Conservation (phyloP, 2,888 invertebrate species). For the Chirona hameri region DNA sequence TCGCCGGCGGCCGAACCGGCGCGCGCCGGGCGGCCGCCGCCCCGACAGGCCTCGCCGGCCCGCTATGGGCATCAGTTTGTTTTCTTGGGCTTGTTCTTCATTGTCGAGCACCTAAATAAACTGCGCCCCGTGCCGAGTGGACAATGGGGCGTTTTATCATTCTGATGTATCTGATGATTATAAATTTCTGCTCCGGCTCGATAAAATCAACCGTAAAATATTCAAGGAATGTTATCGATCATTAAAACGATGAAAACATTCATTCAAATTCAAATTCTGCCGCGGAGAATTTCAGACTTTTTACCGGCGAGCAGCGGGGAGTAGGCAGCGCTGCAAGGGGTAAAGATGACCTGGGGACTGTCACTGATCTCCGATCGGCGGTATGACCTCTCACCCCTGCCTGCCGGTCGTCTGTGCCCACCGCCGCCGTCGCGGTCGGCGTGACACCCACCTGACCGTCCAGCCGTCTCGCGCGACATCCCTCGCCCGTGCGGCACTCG, state of each 20-base stretch:
- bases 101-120: constrained; percentile 5
- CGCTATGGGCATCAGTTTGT: background rate
- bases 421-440: background rate
- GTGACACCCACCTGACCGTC: background rate
- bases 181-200: background rate
- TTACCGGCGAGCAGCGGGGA: background rate
- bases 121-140: background rate
- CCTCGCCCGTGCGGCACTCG: too few species aligned
- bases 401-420: background rate
- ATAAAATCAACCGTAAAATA: constrained; percentile 22
- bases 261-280: constrained; percentile 24
- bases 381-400: background rate
- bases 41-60: background rate
- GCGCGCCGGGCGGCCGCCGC: constrained; percentile 5
- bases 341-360: background rate
- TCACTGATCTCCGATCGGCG: background rate
- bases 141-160: constrained; percentile 12
- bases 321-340: background rate
- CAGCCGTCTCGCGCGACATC: too few species aligned
- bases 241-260: constrained; percentile 28
- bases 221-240: constrained; percentile 28
- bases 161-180: constrained; percentile 27
- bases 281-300: constrained; percentile 4
- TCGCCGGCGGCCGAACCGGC: background rate
- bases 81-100: constrained; percentile 5